Conservation (phyloP, 1,140 invertebrate genomes). For the Saccostrea glomerata region DNA sequence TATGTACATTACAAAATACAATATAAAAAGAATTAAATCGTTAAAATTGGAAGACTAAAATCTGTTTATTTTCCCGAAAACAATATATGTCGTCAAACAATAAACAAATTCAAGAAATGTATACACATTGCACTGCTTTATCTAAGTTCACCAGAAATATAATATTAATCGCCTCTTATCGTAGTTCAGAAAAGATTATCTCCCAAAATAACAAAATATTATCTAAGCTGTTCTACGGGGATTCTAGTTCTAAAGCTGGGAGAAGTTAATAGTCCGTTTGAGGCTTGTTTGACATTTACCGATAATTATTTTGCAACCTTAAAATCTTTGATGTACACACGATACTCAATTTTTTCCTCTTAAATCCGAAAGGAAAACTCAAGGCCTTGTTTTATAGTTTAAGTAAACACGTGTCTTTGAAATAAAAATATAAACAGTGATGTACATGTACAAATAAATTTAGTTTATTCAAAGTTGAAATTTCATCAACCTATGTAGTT, state of each 20-base stretch:
- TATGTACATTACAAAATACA: not conserved
- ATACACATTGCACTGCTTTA: not conserved
- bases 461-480: too few species aligned
- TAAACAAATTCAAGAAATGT: slow-evolving; percentile 4
- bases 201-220: not conserved
- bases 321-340: not conserved
- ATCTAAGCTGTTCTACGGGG: not conserved
- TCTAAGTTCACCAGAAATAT: not conserved
- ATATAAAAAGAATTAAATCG: not conserved
- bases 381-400: not conserved
- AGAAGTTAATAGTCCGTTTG: slow-evolving; percentile 2
- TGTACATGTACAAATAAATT: not conserved
- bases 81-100: slow-evolving; percentile 20
- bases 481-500: not conserved
- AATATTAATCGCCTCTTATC: slow-evolving; percentile 6
- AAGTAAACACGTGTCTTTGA: not conserved
- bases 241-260: not conserved
- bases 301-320: slow-evolving; percentile 24
- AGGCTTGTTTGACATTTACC: slow-evolving; percentile 8
- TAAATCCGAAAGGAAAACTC: not conserved
- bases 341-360: not conserved
- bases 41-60: not conserved
- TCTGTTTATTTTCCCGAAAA: slow-evolving; percentile 28
- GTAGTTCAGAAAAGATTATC: slow-evolving; percentile 5
- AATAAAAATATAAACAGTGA: not conserved